These are phyloP conservation scores for Germaria angustata DNA, from an alignment of 2,888 invertebrate genomes.

Conservation along the genomic window DNA sequence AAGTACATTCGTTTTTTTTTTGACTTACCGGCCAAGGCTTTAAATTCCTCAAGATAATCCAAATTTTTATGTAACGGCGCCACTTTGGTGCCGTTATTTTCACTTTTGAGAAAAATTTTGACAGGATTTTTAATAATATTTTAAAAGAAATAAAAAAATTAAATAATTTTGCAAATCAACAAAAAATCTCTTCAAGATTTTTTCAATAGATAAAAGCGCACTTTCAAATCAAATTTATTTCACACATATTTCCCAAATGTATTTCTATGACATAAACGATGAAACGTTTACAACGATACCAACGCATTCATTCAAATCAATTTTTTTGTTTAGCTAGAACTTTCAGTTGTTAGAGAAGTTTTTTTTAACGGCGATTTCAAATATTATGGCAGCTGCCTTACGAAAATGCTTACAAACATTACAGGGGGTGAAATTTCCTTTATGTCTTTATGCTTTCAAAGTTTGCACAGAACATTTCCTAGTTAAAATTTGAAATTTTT, in stretches of 20 bases:
- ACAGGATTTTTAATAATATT: constrained; percentile 40
- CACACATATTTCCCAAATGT: too few relatives aligned
- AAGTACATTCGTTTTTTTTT: too few relatives aligned
- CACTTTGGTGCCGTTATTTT: constrained; percentile 75
- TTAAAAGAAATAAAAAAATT: background rate
- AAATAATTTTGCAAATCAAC: background rate
- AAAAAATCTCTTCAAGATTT: too few relatives aligned
- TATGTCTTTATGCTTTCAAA: background rate
- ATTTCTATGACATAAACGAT: background rate
- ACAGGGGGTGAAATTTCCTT: constrained; percentile 38
- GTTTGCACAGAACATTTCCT: background rate
- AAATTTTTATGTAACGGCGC: constrained; percentile 77
- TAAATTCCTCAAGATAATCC: constrained; percentile 78
- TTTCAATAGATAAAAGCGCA: background rate
- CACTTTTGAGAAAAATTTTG: constrained; percentile 74
- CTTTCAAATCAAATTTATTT: background rate
- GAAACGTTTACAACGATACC: background rate
- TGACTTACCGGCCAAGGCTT: constrained; percentile 75
- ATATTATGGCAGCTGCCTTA: constrained; percentile 25
- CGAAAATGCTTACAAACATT: background rate
- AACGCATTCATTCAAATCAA: background rate
- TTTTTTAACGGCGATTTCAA: constrained; percentile 45
- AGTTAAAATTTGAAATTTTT: background rate
- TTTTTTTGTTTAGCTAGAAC: background rate
- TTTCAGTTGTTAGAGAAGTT: background rate